A percentile compares a stretch with the other conserved stretches of the same genome.
Conservation (phyloP, 2,797 vertebrate species). For the Dryobates pubescens region DNA sequence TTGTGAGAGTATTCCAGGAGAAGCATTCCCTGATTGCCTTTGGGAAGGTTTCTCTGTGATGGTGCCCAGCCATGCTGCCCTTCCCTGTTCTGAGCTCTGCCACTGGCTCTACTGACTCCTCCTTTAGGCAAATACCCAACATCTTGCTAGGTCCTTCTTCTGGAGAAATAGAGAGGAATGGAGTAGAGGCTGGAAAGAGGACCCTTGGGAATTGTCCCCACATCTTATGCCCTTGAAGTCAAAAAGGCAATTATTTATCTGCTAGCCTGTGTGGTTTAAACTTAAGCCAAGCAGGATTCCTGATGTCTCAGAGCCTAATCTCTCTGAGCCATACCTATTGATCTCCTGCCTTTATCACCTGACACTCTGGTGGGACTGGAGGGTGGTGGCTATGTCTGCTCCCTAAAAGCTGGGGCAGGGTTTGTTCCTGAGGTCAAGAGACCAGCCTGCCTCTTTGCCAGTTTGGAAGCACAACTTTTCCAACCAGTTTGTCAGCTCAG, state of each 20-base stretch:
- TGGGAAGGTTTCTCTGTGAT: background rate
- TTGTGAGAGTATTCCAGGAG: background rate
- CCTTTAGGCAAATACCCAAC: background rate
- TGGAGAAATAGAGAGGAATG: background rate
- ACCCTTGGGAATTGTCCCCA: background rate
- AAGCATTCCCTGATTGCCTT: background rate
- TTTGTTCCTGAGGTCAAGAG: conserved; percentile 23
- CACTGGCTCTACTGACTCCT: background rate
- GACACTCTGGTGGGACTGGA: background rate
- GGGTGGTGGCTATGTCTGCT: background rate
- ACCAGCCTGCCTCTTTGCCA: conserved; percentile 23
- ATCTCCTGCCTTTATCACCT: background rate
- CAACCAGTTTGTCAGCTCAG: conserved; percentile 61
- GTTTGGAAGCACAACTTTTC: conserved; percentile 38
- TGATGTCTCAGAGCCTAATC: background rate
- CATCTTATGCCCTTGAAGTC: fast-evolving
- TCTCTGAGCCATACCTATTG: background rate
- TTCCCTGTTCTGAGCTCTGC: background rate
- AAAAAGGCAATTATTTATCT: background rate
- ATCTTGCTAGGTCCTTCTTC: background rate
- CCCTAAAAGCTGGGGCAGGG: background rate
- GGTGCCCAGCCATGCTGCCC: fast-evolving
- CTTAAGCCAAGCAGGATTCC: background rate
- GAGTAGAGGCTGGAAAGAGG: background rate
- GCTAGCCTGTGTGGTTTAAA: background rate